Percentiles rank a stretch among this genome's conserved stretches.
These are phyloP conservation scores for Drosophila emarginata DNA, from an alignment of 2,888 invertebrate genomes.

Conservation along the genomic window DNA sequence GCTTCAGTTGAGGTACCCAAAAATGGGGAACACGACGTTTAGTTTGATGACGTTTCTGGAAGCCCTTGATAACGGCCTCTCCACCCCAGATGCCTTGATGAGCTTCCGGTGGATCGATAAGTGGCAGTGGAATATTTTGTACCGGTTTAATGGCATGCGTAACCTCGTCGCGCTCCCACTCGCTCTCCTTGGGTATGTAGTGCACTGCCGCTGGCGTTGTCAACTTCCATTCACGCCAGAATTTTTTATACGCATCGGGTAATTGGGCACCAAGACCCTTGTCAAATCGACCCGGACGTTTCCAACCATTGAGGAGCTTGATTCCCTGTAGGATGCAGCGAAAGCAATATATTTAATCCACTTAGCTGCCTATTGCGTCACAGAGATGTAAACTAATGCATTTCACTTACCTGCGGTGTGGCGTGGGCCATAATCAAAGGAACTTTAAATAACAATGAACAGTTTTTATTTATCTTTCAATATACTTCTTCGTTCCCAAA, in stretches of 20 bases:
- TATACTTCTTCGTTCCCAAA: not conserved
- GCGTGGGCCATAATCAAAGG: slow-evolving; percentile 77
- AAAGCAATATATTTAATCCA: slow-evolving; percentile 14
- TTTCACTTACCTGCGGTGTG: slow-evolving; percentile 78
- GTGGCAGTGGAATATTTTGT: slow-evolving; percentile 89
- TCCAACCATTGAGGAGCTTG: slow-evolving; percentile 82
- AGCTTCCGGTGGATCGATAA: slow-evolving; percentile 90
- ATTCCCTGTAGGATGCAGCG: slow-evolving; percentile 66
- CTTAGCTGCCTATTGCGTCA: slow-evolving; percentile 75
- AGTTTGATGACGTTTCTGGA: slow-evolving; percentile 85
- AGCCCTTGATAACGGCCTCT: slow-evolving; percentile 95
- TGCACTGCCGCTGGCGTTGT: slow-evolving; percentile 86
- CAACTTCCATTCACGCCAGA: slow-evolving; percentile 92
- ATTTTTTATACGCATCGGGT: slow-evolving; percentile 92
- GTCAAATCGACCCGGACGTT: slow-evolving; percentile 85
- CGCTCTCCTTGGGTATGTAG: slow-evolving; percentile 88
- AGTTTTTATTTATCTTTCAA: not conserved
- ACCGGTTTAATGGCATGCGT: slow-evolving; percentile 89
- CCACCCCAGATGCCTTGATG: slow-evolving; percentile 97
- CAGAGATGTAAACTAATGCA: slow-evolving; percentile 32
- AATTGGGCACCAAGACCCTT: slow-evolving; percentile 87
- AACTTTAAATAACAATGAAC: slow-evolving; percentile 6
- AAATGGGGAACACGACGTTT: slow-evolving; percentile 90
- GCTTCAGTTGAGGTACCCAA: slow-evolving; percentile 92
- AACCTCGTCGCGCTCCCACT: slow-evolving; percentile 88